Percentiles rank a stretch among this genome's conserved stretches.
These are phyloP conservation scores for Aldrovandia affinis DNA, from an alignment of 2,797 vertebrate genomes.

Conservation along the genomic window DNA sequence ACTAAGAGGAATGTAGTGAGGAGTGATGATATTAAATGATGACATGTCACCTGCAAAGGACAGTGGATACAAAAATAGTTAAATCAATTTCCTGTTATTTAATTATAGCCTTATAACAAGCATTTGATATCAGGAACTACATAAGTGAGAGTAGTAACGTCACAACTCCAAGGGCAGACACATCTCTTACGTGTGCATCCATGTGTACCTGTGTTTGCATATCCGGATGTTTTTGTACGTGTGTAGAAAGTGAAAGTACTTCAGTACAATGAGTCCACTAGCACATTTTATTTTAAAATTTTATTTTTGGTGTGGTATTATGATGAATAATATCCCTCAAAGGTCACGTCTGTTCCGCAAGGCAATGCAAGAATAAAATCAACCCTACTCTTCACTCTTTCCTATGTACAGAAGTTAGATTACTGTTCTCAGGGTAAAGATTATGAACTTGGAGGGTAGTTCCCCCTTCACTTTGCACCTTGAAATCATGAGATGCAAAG, in stretches of 20 bases:
- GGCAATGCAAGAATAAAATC: neutral
- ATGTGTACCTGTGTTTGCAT: neutral
- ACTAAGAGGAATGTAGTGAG: neutral
- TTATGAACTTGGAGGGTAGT: no score
- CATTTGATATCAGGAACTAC: neutral
- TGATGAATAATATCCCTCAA: neutral
- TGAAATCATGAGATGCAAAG: no score
- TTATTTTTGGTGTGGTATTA: no score
- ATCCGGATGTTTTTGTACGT: neutral
- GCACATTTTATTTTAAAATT: no score
- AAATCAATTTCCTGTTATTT: neutral
- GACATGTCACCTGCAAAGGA: conserved; percentile 14
- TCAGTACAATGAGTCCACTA: neutral
- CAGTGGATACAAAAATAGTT: conserved; percentile 2
- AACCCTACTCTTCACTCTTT: neutral
- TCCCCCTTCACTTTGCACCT: no score
- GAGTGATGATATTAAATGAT: conserved; percentile 16
- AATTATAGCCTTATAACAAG: neutral
- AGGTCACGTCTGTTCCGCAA: neutral
- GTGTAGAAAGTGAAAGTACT: neutral
- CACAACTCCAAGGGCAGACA: neutral
- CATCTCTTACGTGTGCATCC: neutral
- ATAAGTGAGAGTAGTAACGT: neutral
- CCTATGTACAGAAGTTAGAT: neutral
- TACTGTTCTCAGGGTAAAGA: neutral